Evolutionary conservation across 1,140 invertebrate species (phyloP), one percentile per base, ranked within the genome.

Genomic region (Caligus rogercresseyi): DNA sequence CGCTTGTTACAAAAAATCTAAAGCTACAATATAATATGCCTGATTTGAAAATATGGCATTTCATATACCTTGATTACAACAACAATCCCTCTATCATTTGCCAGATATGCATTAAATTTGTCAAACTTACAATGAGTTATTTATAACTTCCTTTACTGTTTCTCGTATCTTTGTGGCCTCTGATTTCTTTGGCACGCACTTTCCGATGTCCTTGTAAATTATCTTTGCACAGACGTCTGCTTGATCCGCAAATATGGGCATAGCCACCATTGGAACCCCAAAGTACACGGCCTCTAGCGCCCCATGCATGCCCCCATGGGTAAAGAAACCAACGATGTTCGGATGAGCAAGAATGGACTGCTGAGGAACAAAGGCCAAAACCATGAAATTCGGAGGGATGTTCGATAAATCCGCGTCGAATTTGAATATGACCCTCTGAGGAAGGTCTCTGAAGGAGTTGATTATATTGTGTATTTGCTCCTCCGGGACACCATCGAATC

Each of bases 221-320:
- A n/a, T n/a, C n/a, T n/a, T n/a, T n/a, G n/a, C n/a, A n/a, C n/a
- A n/a, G n/a, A 71, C 72, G 54, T 72, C 70, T 18, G 66, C 66
- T 63, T 74, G 72, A 58, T 73, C 70, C 11, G 68, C 68, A 21
- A 72, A 74, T 51, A 78, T 68, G 19, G 75, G 76, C 67, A 77
- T 72, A 4, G 74, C 75, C 11, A 76, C 70, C 60, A 76, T 72
- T 2, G 75, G 75, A 11, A 76, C 72, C 16, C 69, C 72, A 65
- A 75, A 72, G 66, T 74, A 74, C 26, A 77, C 66, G 4, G 72
- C 70, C 64, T 77, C 76, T 65, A 77, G 69, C 2, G 76, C 70
- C 31, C 75, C 74, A 65, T 76, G 77, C 64, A 77, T 67, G 18
- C 72, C 71, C 63, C 69, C 72, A 58, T 73, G 72, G 1, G 70